Base-by-base conservation (phyloP, 2,113 vertebrate species). In the Cephalopterus ornatus region DNA sequence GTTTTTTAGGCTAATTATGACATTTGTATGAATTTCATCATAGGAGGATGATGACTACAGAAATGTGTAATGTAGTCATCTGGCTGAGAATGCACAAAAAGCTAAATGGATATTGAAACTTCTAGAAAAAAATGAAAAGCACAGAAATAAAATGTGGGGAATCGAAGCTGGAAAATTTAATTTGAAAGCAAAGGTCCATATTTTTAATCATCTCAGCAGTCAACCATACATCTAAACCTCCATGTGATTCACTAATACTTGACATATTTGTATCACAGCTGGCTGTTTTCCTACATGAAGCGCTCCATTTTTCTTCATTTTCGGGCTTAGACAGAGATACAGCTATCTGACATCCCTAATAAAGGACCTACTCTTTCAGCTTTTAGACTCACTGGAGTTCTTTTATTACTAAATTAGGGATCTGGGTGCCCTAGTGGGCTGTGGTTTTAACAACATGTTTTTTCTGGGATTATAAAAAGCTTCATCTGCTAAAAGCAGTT, bases 401-500 rank as follows among this genome's bases (percentile, higher is more conserved):
- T 91, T 71, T 58, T 30, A 39, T 70, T 66, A 21, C 59, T 91
- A 67, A 80, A 70, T 62, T 61, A 70, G 7, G 21, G 26, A 41
- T 67, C 28, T 72, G 46, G 17, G 37, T 79, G 20, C 39, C 76
- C 61, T 59, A 75, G 22, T 7, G 9, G 14, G 20, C 24, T 50
- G 35, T 55, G 26, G 11, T 35, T 92, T 74, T 77, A 87, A 71
- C 27, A 72, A 12, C 33, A 1, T 8, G 1, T 65, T 93, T 95
- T 72, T 30, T 67, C 52, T 82, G 39, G 58, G 35, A 4, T 91
- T 95, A 68, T 71, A 59, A 55, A 89, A 89, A 93, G 22, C 65
- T 91, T 81, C 52, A 4, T 28, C 39, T 63, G 39, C 67, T 95
- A 59, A 95, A 86, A 92, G 53, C 41, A 90, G 30, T 46, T 70